Evolutionary conservation across 2,113 vertebrate genomes (phyloP), one percentile per base, ranked within the genome.

Genomic region (Jaculus jaculus): DNA sequence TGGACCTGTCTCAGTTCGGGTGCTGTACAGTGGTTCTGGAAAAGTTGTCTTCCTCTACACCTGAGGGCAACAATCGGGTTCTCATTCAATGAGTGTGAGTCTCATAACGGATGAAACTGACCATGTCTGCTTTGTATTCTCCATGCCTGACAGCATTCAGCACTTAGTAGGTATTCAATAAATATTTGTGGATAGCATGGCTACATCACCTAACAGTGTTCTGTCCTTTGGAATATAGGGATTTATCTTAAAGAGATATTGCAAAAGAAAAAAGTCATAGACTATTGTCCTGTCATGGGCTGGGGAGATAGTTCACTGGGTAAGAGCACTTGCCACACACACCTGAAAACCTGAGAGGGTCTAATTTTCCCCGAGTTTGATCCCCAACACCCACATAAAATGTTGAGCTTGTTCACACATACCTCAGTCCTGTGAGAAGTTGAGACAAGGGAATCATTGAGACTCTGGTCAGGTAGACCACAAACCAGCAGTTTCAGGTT

Each of bases 161-260:
- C 47, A 74, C 60, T n/a, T 1, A 89, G 39, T 75, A 85, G 58
- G 24, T 92, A 10, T 65, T 94, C 26, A 58, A 51, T 78, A 87
- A 89, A 87, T 80, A 63, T 23, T 39, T 66, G 32, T 32, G 47
- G 54, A 68, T 23, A 83, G 3, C 66, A 26, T 54, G 54, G 12
- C 34, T 37, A 18, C 91, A 17, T 11, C 69, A 34, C 81, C 66
- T 51, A 71, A 84, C 11, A 23, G 54, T 28, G 74, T 66, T 66
- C 68, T 78, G 8, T 69, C 39, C 78, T 16, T 78, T 65, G 32
- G 73, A 51, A 78, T 77, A 26, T 42, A 47, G 34, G 39, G 51
- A 73, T 90, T 51, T 75, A 79, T 84, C 63, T 42, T 74, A 65
- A 95, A 80, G 61, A 95, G 91, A 78, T 91, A 71, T 60, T 84